Evolutionary conservation across 2,113 vertebrate genomes (phyloP), one percentile per base, ranked within the genome.

Genomic region (Anarrhichthys ocellatus): DNA sequence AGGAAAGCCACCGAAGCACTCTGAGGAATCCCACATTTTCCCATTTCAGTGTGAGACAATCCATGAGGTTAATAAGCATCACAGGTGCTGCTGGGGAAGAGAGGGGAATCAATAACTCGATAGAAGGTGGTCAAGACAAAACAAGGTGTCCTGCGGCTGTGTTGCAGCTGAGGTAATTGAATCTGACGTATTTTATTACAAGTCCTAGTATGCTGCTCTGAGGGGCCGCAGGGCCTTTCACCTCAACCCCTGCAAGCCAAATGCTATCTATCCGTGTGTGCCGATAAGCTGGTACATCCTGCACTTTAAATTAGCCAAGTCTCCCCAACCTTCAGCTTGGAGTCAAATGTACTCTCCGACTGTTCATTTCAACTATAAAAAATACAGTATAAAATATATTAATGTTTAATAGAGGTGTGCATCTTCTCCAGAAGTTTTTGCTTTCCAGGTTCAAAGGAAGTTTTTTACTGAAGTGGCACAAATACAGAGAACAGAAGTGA

Each of bases 141-240:
- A 88, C 65, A 81, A 84, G 80, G 84, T 61, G 83, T 85, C 80
- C 78, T 82, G 73, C 61, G 44, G 71, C 66, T 61, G 56, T 27
- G 68, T n/a, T 67, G 69, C 11, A 62, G 71, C 63, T 64, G 78
- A 80, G 80, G 58, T 87, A 88, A 92, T 93, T 88, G 88, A 91
- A 88, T 83, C 67, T 85, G 84, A 88, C 40, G 52, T 71, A 77
- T 87, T 92, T 89, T 88, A 89, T 92, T 87, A 81, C 75, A 66
- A 77, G 64, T 46, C 75, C 73, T 76, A 67, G 78, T 59, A 38
- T 62, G 22, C 56, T 50, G 70, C 68, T 87, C 69, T 40, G 32
- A 9, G 10, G 74, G 24, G 72, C 67, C 66, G n/a, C 44, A 0
- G 62, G 54, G 50, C 73, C 79, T 69, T 81, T 84, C 81, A 27